Percentiles rank a stretch among this genome's conserved stretches.
These are phyloP conservation scores for Paguma larvata DNA, from an alignment of 2,797 vertebrate genomes.

Conservation along the genomic window DNA sequence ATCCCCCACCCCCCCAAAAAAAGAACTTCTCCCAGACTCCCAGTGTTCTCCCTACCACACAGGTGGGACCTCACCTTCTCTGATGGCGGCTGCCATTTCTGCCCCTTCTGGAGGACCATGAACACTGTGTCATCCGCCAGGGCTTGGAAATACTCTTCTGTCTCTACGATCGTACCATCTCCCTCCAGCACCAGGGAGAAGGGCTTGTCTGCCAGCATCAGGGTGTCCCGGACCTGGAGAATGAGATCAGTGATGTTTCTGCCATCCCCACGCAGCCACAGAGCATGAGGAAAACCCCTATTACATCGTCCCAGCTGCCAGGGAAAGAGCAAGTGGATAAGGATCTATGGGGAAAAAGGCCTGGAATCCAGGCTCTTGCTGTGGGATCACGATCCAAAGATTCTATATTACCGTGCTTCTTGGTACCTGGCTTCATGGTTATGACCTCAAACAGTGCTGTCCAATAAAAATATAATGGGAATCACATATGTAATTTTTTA, in stretches of 20 bases:
- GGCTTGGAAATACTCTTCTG: slow-evolving; percentile 94
- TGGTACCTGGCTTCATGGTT: background rate
- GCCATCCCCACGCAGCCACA: background rate
- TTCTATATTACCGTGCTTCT: background rate
- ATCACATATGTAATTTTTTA: background rate
- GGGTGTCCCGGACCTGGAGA: slow-evolving; percentile 88
- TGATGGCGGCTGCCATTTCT: slow-evolving; percentile 92
- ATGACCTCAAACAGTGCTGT: background rate
- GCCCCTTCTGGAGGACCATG: slow-evolving; percentile 93
- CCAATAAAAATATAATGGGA: slow-evolving; percentile 9
- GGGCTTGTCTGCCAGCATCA: slow-evolving; percentile 84
- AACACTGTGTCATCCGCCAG: slow-evolving; percentile 92
- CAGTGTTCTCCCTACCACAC: background rate
- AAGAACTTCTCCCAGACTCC: background rate
- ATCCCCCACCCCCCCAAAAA: background rate
- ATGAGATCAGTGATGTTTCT: background rate
- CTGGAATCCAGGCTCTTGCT: background rate
- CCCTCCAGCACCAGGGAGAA: slow-evolving; percentile 94
- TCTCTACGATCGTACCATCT: slow-evolving; percentile 95
- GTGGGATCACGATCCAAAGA: background rate
- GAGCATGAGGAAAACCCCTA: background rate
- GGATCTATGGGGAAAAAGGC: background rate
- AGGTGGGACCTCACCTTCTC: slow-evolving; percentile 13
- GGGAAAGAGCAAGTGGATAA: background rate
- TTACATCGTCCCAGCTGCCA: background rate